Base-by-base conservation (phyloP, 2,888 invertebrate species). In the Dusona sp. region DNA sequence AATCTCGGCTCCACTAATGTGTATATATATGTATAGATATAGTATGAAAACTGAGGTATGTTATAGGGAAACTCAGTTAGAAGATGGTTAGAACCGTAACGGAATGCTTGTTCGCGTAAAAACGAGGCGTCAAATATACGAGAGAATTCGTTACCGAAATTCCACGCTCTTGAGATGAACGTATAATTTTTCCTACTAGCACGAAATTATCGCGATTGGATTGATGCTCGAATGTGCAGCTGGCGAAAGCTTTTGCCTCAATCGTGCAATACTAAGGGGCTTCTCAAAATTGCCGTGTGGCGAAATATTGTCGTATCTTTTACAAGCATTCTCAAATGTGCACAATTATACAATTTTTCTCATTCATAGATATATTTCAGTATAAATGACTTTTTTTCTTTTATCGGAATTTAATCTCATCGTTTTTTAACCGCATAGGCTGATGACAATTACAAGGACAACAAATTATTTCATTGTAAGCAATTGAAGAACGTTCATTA, bases 71-170 rank as follows among this genome's bases (percentile, higher is more conserved):
- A 29, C 42, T 83, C 65, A 57, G 48, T 78, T 70, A 57, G 70
- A 19, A 38, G 74, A 82, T 65, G n/a, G 51, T 65, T 22, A 54
- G 54, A 78, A 72, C 78, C 88, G 85, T 88, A 81, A 80, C 88
- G 38, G 85, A 88, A 87, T 80, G 87, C 70, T 38, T 64, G 73
- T 86, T 84, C 73, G 61, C 57, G 67, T 75, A 42, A 83, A 79
- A 87, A 88, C 87, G 84, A 88, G 80, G 84, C 87, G 87, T 77
- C 80, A 85, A 88, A 87, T 84, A 83, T 33, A 68, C 72, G 83
- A 67, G 65, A 78, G 61, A 81, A 86, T 88, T 88, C 84, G 84
- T 87, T 85, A 79, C 88, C 77, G 79, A 68, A 86, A 86, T 88
- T 87, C 86, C 54, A 88, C 87, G 88, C 84, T 88, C 84, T 80